Conservation (phyloP, 2,888 invertebrate genomes). For the Metellina segmentata region DNA sequence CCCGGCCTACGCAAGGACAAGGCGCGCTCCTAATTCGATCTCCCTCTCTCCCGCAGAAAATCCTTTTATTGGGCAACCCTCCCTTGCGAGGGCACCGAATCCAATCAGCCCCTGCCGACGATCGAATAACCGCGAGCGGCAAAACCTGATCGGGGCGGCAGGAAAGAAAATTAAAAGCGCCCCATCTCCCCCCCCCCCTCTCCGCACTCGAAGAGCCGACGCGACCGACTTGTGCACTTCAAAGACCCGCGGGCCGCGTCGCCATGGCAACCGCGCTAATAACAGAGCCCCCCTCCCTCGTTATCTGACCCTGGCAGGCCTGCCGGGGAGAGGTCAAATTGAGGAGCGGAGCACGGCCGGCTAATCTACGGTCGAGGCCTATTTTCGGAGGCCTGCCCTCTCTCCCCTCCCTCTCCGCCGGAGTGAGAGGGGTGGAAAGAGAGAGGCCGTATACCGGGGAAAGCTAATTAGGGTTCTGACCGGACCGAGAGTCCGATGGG, state of each 20-base stretch:
- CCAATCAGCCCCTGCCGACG: conserved; percentile 7
- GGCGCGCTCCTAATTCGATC: too few species aligned
- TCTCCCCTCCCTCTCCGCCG: conserved; percentile 14
- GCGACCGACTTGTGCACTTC: conserved; percentile 59
- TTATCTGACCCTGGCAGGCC: conserved; percentile 74
- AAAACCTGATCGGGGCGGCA: conserved; percentile 60
- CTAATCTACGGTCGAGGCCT: conserved; percentile 57
- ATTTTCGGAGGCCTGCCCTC: conserved; percentile 36
- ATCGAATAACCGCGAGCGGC: conserved; percentile 56
- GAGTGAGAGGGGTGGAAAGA: not conserved
- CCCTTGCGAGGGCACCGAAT: conserved; percentile 3
- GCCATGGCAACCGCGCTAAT: conserved; percentile 71
- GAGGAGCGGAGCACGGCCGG: conserved; percentile 23
- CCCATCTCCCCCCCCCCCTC: not conserved
- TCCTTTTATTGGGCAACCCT: not conserved
- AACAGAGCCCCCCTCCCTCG: conserved; percentile 67
- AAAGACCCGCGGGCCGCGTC: conserved; percentile 54
- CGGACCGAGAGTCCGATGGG: too few species aligned
- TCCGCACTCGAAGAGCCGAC: not conserved
- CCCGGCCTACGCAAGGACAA: too few species aligned
- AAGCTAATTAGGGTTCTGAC: conserved; percentile 57
- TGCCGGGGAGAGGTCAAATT: conserved; percentile 68
- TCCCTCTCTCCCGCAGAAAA: too few species aligned
- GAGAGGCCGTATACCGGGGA: conserved; percentile 19
- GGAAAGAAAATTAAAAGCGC: conserved; percentile 64